Conservation (phyloP, 64 coral and sea anemone species). For the Pocillopora damicornis region DNA sequence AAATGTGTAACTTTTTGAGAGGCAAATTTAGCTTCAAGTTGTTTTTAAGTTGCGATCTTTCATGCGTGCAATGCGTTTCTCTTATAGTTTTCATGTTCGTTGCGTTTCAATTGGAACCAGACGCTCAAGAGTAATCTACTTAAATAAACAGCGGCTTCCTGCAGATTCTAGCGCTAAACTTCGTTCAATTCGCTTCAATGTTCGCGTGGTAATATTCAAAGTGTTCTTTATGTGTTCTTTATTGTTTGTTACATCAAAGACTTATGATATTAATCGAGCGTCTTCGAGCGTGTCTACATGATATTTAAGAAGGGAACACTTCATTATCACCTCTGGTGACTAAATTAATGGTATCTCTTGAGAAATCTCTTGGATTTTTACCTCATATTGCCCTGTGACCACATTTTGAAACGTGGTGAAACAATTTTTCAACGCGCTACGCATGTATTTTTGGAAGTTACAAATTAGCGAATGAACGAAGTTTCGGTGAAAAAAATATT, state of each 20-base stretch:
- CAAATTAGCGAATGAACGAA: background rate
- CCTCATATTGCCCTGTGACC: background rate
- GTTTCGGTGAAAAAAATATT: background rate
- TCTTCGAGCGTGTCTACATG: background rate
- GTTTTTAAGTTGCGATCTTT: background rate
- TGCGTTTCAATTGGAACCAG: background rate
- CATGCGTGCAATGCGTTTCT: background rate
- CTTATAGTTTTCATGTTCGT: background rate
- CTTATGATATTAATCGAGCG: background rate
- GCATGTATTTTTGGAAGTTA: background rate
- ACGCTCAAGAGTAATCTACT: background rate
- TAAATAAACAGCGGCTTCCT: conserved; percentile 10
- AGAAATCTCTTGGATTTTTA: background rate
- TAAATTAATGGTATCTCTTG: background rate
- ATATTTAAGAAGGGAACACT: background rate
- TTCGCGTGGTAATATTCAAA: background rate
- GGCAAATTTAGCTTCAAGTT: background rate
- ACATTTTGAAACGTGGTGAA: background rate
- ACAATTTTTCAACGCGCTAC: background rate
- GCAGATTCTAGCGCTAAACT: background rate
- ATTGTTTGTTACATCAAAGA: background rate
- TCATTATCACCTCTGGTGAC: background rate
- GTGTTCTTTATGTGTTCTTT: background rate
- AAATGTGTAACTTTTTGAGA: background rate
- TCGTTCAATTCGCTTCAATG: background rate